A percentile compares a stretch with the other conserved stretches of the same genome.
Conservation (phyloP, 2,797 vertebrate species). For the Enteromius viviparus region DNA sequence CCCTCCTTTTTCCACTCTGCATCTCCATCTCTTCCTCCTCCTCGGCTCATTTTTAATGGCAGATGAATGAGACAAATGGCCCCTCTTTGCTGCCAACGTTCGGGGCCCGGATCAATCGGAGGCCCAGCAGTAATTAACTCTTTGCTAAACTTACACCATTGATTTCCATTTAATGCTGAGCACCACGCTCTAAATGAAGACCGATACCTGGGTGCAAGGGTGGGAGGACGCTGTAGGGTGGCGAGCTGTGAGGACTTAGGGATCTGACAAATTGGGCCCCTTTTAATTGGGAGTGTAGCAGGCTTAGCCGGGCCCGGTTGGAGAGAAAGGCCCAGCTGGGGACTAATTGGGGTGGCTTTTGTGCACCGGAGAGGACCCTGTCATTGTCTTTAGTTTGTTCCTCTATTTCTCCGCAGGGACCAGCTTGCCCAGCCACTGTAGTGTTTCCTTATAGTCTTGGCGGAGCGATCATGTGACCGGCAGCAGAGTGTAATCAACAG, state of each 20-base stretch:
- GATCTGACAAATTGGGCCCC: slow-evolving; percentile 85
- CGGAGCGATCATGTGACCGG: slow-evolving; percentile 49
- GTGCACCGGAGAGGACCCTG: slow-evolving; percentile 63
- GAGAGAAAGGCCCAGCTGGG: slow-evolving; percentile 61
- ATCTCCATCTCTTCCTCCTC: slow-evolving; percentile 61
- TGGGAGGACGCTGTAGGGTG: slow-evolving; percentile 65
- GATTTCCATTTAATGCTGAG: slow-evolving; percentile 90
- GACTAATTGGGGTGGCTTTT: slow-evolving; percentile 68
- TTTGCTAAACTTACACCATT: slow-evolving; percentile 95
- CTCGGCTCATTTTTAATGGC: slow-evolving; percentile 86
- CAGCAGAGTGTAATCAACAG: slow-evolving; percentile 19
- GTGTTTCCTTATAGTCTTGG: slow-evolving; percentile 53
- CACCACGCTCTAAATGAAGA: slow-evolving; percentile 88
- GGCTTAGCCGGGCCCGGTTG: slow-evolving; percentile 47
- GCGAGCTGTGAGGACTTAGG: slow-evolving; percentile 71
- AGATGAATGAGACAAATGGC: slow-evolving; percentile 88
- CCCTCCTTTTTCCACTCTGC: neutral
- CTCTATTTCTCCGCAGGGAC: slow-evolving; percentile 49
- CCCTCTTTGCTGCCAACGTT: slow-evolving; percentile 82
- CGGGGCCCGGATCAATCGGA: slow-evolving; percentile 86
- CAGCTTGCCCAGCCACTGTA: slow-evolving; percentile 30
- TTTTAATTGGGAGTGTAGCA: slow-evolving; percentile 78
- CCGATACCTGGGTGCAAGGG: slow-evolving; percentile 80
- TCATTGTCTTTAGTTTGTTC: slow-evolving; percentile 64
- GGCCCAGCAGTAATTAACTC: slow-evolving; percentile 89